Evolutionary conservation across 1,140 invertebrate species (phyloP).

Genomic region (Drosophila tsacasi): DNA sequence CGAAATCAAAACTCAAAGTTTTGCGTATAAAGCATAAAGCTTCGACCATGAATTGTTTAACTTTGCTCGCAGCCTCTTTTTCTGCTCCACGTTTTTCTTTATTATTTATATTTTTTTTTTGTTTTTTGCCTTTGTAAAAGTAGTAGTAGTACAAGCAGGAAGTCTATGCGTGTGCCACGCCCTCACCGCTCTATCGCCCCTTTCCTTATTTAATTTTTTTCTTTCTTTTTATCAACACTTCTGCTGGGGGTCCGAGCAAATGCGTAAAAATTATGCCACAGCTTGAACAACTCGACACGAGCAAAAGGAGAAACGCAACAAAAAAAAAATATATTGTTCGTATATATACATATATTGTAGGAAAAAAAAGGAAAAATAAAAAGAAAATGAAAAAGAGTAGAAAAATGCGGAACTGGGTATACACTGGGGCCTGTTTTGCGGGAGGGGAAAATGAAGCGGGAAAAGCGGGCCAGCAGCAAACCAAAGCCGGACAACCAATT

Average conservation of each 20-base stretch:
- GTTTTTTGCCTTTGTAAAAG: conserved; percentile 7
- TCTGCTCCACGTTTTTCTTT: conserved; percentile 31
- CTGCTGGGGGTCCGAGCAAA: conserved; percentile 44
- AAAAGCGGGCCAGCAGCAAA: conserved; percentile 15
- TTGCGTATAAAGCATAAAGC: conserved; percentile 60
- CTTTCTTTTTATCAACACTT: conserved; percentile 41
- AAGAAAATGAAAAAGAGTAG: conserved; percentile 12
- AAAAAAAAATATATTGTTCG: conserved; percentile 9
- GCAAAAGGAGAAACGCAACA: conserved; percentile 37
- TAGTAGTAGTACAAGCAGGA: conserved; percentile 31
- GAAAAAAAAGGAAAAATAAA: conserved; percentile 8
- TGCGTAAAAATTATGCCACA: conserved; percentile 71
- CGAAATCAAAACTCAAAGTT: conserved; percentile 69
- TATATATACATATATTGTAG: conserved; percentile 5
- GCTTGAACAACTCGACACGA: conserved; percentile 54
- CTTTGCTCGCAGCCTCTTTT: conserved; percentile 25
- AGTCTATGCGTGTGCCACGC: conserved; percentile 44
- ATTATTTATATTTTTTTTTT: conserved; percentile 28
- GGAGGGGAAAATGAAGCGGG: conserved; percentile 3
- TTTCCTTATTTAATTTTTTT: not conserved
- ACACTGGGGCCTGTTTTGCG: conserved; percentile 1
- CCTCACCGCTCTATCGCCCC: conserved; percentile 15
- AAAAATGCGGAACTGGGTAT: conserved; percentile 36
- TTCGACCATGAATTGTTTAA: conserved; percentile 64
- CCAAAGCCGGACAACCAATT: conserved; percentile 60